Base-by-base conservation (phyloP, 2,888 invertebrate genomes). In the Sturmia bella region DNA sequence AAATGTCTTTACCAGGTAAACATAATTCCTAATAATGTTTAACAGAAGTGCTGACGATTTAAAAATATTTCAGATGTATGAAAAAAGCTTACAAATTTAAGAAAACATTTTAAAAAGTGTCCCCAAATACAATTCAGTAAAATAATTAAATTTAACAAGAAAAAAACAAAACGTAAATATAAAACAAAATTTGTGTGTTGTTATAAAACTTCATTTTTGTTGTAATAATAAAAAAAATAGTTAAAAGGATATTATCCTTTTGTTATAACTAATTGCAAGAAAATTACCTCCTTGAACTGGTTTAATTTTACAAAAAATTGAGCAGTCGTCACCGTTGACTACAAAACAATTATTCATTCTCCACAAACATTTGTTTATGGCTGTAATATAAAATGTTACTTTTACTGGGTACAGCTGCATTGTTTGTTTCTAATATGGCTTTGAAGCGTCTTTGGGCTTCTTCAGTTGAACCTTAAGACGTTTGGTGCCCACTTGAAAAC, bases 381-480 rank as follows among this genome's bases (percentile, higher is more conserved):
- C 7, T 70, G 32, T 4, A 21, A 11, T n/a, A n/a, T n/a, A 19
- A 5, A 32, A 32, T 19, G 9, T 4, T 3, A 9, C 32, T 45
- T 21, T 45, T 56, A 21, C 15, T 2, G 3, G 7, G 48, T 21
- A 9, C 32, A 27, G 17, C 21, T 57, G 50, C 19, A 27, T 39
- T 54, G 59, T 24, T 12, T 17, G 24, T 13, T 45, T 41, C 93
- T 96, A 97, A 93, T 98, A 98, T 88, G 98, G 98, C 93, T 97
- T 96, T 89, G 96, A 95, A 87, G 96, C 95, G 91, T 98, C 97
- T 93, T 97, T 98, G 89, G 97, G 96, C 92, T 97, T 94, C 93
- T 98, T 98, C 92, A 98, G 93, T 92, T 98, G 98, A 92, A 99
- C 99, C 94, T 99, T 99, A 90, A 99, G 95, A 92, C 98, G 95